Percentiles rank a stretch among this genome's conserved stretches.
Conservation (phyloP, 2,113 vertebrate genomes). For the Axis porcinus region DNA sequence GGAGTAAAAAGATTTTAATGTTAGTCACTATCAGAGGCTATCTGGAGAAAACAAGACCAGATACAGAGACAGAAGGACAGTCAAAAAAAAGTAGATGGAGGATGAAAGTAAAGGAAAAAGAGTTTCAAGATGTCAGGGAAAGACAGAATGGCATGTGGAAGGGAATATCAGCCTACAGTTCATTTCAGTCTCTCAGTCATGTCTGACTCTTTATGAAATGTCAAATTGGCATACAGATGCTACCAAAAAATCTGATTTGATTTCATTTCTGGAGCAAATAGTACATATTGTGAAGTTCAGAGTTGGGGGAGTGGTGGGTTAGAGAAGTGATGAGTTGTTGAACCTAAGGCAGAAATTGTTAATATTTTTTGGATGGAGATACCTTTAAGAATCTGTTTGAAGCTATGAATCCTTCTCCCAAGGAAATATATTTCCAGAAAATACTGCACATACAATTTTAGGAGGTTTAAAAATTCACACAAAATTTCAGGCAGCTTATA, state of each 20-base stretch:
- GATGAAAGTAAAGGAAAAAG: not conserved
- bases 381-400: not conserved
- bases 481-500: not conserved
- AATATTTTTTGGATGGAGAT: not conserved
- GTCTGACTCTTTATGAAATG: not conserved
- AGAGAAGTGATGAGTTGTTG: not conserved
- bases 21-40: not conserved
- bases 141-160: not conserved
- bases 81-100: not conserved
- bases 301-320: not conserved
- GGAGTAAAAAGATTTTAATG: not conserved
- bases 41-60: not conserved
- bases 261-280: not conserved
- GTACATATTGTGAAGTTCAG: not conserved
- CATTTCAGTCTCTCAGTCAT: not conserved
- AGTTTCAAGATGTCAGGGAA: not conserved
- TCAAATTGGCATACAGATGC: not conserved
- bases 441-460: not conserved
- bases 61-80: not conserved
- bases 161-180: not conserved
- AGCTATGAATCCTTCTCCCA: not conserved
- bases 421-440: not conserved
- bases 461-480: not conserved
- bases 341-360: not conserved
- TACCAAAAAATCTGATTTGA: not conserved